Evolutionary conservation across 2,113 vertebrate species (phyloP), one percentile per base, ranked within the genome.

Genomic region (Suricata suricatta): DNA sequence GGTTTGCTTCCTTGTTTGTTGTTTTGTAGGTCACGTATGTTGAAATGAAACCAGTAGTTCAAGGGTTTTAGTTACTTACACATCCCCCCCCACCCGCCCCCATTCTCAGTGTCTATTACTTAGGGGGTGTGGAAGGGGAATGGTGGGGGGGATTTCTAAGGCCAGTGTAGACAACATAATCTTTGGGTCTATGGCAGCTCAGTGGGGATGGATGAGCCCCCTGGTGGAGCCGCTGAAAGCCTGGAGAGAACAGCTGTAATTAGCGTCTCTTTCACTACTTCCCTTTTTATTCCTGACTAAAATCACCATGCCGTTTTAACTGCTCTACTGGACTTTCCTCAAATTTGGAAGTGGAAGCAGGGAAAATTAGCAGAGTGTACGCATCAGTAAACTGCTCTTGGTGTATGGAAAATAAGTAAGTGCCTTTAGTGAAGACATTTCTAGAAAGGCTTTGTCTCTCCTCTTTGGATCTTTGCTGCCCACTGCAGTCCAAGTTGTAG

Each of bases 391-490:
- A 35, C 15, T 23, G 50, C 79, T 94, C 85, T 54, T 63, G 66
- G 64, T 74, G 38, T 63, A 15, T 35, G 54, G 76, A n/a, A 93
- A 86, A 64, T 33, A 93, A 86, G 57, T 35, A 79, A 82, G 21
- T 21, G 29, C 41, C 52, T 69, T 77, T 19, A 29, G 79, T 6
- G 8, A 12, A 29, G 47, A 82, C 9, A 16, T 69, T 71, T 77
- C 88, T 92, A 69, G 63, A 85, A 80, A n/a, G 38, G 31, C 38
- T 90, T 69, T 31, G 44, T 33, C 38, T 74, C 82, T 88, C 52
- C 54, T 57, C 63, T 52, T 52, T 47, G 74, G 54, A 19, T 8
- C 23, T 23, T 38, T 52, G 50, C 41, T 25, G 7, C 57, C 54
- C 25, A 3, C 5, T 6, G 5, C 25, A 21, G 38, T 0, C 4